Percentiles rank a stretch among this genome's conserved stretches.
phyloP scores from a whole-genome alignment of 1,140 invertebrate species.

The Lamellibrachia luymesi region DNA sequence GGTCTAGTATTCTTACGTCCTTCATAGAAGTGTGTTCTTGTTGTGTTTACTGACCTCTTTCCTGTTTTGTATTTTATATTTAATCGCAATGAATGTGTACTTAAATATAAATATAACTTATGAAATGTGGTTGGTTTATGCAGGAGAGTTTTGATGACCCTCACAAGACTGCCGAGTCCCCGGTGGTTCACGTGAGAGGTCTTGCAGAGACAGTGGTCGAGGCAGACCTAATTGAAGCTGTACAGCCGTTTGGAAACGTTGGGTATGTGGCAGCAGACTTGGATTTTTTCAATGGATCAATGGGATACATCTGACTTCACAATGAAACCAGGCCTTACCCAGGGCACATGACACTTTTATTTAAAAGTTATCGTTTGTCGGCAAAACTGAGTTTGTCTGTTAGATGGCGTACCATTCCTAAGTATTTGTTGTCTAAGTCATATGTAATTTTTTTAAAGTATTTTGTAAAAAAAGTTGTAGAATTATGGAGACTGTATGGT shows the following conservation, averaged over 20 bases:
- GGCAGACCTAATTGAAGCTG: slow-evolving; percentile 49
- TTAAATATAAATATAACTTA: too few relatives aligned
- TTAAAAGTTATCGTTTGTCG: neutral
- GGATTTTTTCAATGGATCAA: neutral
- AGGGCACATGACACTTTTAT: neutral
- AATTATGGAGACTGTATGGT: neutral
- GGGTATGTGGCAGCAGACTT: slow-evolving; percentile 34
- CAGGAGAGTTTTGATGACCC: slow-evolving; percentile 45
- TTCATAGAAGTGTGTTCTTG: too few relatives aligned
- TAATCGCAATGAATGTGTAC: too few relatives aligned
- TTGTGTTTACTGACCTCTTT: too few relatives aligned
- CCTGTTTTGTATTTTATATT: too few relatives aligned
- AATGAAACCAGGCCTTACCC: neutral
- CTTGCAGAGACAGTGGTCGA: slow-evolving; percentile 48
- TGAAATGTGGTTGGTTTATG: neutral
- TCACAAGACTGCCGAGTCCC: slow-evolving; percentile 51
- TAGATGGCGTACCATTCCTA: neutral
- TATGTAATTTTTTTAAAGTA: neutral
- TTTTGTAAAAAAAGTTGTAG: neutral
- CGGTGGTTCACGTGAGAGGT: slow-evolving; percentile 54
- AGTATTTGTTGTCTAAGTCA: neutral
- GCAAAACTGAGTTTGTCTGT: neutral
- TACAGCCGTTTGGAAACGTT: slow-evolving; percentile 53
- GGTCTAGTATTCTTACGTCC: too few relatives aligned
- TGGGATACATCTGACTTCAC: neutral